These are phyloP conservation scores for Fissipunctia ypsillon DNA, from an alignment of 2,888 invertebrate species.

Conservation along the genomic window DNA sequence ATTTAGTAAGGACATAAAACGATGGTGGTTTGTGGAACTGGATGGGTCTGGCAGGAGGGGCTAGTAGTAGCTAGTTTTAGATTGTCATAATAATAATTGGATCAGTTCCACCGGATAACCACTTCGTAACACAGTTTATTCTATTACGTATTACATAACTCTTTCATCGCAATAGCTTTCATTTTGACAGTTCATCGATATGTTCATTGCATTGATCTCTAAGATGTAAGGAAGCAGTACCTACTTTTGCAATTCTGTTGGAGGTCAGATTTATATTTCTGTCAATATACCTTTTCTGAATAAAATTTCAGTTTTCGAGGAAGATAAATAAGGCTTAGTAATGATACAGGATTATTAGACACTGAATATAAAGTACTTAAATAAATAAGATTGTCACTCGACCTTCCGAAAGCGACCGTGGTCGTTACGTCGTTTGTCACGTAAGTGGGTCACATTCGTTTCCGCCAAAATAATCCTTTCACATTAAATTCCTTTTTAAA, in stretches of 20 bases:
- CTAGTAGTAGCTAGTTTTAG: too few relatives aligned
- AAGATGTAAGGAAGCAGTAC: neutral
- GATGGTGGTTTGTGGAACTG: neutral
- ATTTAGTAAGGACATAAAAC: neutral
- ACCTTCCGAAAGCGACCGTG: conserved; percentile 50
- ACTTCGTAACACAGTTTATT: too few relatives aligned
- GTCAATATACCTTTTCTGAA: neutral
- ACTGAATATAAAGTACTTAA: conserved; percentile 3
- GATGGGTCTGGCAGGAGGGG: too few relatives aligned
- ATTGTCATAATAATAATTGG: too few relatives aligned
- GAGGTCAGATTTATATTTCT: neutral
- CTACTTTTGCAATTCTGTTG: neutral
- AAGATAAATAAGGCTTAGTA: neutral
- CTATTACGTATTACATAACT: neutral
- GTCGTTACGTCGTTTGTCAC: neutral
- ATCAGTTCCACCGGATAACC: neutral
- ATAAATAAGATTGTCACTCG: conserved; percentile 8
- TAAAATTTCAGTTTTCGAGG: neutral
- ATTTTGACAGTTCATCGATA: neutral
- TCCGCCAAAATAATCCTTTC: conserved; percentile 51
- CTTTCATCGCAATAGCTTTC: neutral
- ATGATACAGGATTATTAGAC: conserved; percentile 8
- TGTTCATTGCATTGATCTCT: conserved; percentile 5
- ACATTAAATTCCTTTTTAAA: too few relatives aligned
- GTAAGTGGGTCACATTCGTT: conserved; percentile 49